These are phyloP conservation scores for Volucella zonaria DNA, from an alignment of 2,888 invertebrate species.

Conservation along the genomic window DNA sequence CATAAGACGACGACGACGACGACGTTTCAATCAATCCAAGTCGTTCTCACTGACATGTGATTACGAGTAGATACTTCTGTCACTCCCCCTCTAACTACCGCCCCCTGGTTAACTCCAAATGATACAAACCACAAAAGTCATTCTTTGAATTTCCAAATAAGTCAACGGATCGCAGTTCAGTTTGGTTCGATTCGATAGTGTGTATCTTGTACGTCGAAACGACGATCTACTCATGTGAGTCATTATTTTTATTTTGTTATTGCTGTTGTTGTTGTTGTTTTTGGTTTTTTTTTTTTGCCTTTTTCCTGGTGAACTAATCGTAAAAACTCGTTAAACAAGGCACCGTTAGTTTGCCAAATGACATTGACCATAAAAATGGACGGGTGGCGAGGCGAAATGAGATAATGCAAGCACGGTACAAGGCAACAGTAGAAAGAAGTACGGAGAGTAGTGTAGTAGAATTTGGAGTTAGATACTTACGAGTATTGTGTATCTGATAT, in stretches of 20 bases:
- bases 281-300: not conserved
- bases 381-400: slow-evolving; percentile 15
- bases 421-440: not conserved
- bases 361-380: slow-evolving; percentile 63
- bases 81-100: not conserved
- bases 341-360: slow-evolving; percentile 61
- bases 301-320: slow-evolving; percentile 34
- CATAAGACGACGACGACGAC: not conserved
- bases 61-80: not conserved
- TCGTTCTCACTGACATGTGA: slow-evolving; percentile 4
- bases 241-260: slow-evolving; percentile 7
- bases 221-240: slow-evolving; percentile 27
- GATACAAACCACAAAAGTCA: not conserved
- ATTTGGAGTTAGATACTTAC: too few species aligned
- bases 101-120: not conserved
- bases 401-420: not conserved
- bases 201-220: not conserved
- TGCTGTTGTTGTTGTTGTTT: slow-evolving; percentile 5
- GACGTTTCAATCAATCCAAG: not conserved
- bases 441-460: too few species aligned
- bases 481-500: slow-evolving; percentile 1
- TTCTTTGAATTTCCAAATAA: slow-evolving; percentile 30
- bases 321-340: slow-evolving; percentile 56
- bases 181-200: not conserved
- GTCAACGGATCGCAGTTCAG: not conserved